phyloP scores from a whole-genome alignment of 2,888 invertebrate species.

The Cephus runcator region DNA sequence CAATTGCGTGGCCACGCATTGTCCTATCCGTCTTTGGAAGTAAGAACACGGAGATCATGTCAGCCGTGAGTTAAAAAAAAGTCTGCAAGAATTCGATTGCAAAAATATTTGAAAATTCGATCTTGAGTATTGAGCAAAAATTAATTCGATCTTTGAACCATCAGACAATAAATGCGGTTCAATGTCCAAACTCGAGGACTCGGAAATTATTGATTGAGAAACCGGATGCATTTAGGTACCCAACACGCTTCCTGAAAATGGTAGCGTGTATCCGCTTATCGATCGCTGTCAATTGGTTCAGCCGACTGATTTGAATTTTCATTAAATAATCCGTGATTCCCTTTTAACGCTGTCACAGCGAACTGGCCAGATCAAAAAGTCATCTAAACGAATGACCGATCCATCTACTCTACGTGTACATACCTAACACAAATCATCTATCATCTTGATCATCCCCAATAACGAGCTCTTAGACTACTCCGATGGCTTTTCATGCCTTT shows the following conservation, averaged over 20 bases:
- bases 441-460: not conserved
- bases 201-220: not conserved
- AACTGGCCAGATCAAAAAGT: not conserved
- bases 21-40: slow-evolving; percentile 53
- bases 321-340: not conserved
- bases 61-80: slow-evolving; percentile 25
- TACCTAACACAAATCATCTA: not conserved
- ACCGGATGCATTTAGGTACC: not conserved
- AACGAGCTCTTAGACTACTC: not conserved
- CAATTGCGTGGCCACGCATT: slow-evolving; percentile 50
- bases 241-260: not conserved
- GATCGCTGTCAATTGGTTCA: not conserved
- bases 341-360: not conserved
- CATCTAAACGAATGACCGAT: not conserved
- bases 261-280: not conserved
- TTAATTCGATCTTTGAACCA: not conserved
- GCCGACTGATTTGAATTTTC: not conserved
- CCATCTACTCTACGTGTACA: not conserved
- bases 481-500: not conserved
- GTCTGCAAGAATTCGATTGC: not conserved
- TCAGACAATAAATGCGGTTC: not conserved
- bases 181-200: not conserved
- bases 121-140: not conserved
- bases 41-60: slow-evolving; percentile 52
- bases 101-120: not conserved